These are phyloP conservation scores for Cottus gobio DNA, from an alignment of 2,113 vertebrate genomes.

Conservation along the genomic window DNA sequence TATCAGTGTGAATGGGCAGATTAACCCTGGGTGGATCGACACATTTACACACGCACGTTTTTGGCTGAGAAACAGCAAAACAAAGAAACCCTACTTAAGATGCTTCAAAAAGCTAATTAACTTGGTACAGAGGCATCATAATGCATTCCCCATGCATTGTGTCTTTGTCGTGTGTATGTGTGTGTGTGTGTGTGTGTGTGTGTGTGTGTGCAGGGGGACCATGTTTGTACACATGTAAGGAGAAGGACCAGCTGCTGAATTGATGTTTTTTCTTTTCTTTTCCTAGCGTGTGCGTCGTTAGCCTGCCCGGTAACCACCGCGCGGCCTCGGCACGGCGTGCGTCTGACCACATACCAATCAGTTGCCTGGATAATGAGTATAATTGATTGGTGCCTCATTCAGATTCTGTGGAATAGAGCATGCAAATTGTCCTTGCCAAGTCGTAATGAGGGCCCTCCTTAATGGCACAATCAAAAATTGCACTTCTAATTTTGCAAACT, in stretches of 20 bases:
- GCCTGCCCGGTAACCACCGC: constrained; percentile 55
- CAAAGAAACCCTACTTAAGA: constrained; percentile 28
- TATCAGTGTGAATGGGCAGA: constrained; percentile 1
- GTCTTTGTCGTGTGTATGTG: constrained; percentile 3
- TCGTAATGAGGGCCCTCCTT: constrained; percentile 73
- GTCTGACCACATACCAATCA: constrained; percentile 73
- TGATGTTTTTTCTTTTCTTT: not conserved
- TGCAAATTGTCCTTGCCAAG: constrained; percentile 80
- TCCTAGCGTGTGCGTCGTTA: not conserved
- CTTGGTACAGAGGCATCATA: constrained; percentile 1
- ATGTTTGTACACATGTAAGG: constrained; percentile 32
- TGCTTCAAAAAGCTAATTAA: constrained; percentile 42
- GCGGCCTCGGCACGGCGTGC: constrained; percentile 47
- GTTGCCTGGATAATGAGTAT: constrained; percentile 74
- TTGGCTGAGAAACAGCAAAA: constrained; percentile 31
- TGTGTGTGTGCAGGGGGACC: no score
- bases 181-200: not conserved
- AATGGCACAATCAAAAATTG: constrained; percentile 80
- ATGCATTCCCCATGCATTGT: constrained; percentile 1
- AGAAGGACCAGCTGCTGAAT: constrained; percentile 25
- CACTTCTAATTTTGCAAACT: constrained; percentile 63
- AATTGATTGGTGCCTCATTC: constrained; percentile 79
- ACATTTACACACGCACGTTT: constrained; percentile 7
- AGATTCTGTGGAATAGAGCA: constrained; percentile 78
- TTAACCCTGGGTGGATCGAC: constrained; percentile 3